These are phyloP conservation scores for Zaprionus camerounensis DNA, from an alignment of 1,140 invertebrate genomes.

Conservation along the genomic window DNA sequence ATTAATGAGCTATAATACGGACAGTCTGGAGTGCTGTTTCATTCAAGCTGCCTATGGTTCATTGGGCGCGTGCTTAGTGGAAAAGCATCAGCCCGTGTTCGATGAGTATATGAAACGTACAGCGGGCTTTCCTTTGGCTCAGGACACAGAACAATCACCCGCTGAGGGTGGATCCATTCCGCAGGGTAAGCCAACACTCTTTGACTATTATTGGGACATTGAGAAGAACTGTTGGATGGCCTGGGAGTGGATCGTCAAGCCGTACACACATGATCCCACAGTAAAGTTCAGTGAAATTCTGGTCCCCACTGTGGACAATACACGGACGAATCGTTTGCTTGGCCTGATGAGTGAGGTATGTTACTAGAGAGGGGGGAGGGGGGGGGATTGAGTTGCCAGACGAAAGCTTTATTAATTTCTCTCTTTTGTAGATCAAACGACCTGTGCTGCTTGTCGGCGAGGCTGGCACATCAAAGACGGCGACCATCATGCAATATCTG, in stretches of 20 bases:
- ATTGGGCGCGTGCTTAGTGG: constrained; percentile 90
- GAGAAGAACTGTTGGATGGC: constrained; percentile 90
- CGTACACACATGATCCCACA: constrained; percentile 89
- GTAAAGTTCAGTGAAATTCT: constrained; percentile 92
- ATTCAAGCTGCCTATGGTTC: constrained; percentile 92
- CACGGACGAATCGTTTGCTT: constrained; percentile 91
- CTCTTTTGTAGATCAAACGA: constrained; percentile 86
- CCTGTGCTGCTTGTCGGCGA: constrained; percentile 94
- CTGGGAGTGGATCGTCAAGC: constrained; percentile 91
- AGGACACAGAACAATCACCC: constrained; percentile 87
- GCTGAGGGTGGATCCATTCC: constrained; percentile 88
- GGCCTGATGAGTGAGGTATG: constrained; percentile 90
- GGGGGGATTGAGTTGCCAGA: neutral
- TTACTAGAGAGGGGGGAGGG: neutral
- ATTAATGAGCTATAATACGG: constrained; percentile 85
- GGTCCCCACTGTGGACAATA: constrained; percentile 94
- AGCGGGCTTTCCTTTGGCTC: constrained; percentile 88
- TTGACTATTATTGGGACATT: constrained; percentile 92
- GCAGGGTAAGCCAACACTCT: constrained; percentile 88
- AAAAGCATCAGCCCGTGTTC: constrained; percentile 89
- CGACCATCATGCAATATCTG: constrained; percentile 93
- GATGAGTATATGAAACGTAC: constrained; percentile 92
- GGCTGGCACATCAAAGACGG: constrained; percentile 95
- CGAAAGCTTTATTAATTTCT: neutral
- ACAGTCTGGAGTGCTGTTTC: constrained; percentile 89